phyloP scores from a whole-genome alignment of 2,888 invertebrate genomes.

The Melipona bicolor region DNA sequence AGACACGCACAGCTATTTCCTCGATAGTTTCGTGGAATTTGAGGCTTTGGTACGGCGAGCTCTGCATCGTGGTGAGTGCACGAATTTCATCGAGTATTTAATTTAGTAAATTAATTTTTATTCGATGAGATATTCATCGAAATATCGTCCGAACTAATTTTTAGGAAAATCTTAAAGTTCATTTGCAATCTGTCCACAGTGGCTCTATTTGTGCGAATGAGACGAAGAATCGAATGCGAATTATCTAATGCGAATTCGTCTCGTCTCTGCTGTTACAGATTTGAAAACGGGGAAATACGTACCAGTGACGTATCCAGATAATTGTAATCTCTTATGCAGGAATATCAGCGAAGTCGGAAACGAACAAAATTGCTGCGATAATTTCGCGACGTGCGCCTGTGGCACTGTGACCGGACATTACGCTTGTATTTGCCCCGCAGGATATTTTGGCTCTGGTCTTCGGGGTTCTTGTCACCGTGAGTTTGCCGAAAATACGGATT shows the following conservation, averaged over 20 bases:
- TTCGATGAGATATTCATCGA: neutral
- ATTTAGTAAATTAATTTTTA: neutral
- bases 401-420: constrained; percentile 89
- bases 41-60: constrained; percentile 89
- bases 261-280: constrained; percentile 83
- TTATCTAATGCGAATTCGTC: constrained; percentile 19
- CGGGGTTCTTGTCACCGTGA: constrained; percentile 87
- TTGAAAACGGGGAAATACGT: constrained; percentile 87
- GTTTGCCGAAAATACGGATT: constrained; percentile 52
- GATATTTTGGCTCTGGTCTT: constrained; percentile 88
- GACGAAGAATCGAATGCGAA: neutral
- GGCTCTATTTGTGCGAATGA: neutral
- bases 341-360: constrained; percentile 68
- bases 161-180: neutral
- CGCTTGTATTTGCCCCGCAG: constrained; percentile 88
- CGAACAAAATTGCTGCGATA: constrained; percentile 86
- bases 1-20: constrained; percentile 87
- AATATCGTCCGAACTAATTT: neutral
- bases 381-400: constrained; percentile 87
- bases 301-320: constrained; percentile 83
- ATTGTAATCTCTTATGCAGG: constrained; percentile 86
- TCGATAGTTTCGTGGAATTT: constrained; percentile 89
- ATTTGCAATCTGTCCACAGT: neutral
- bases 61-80: constrained; percentile 87
- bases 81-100: neutral